Conservation (phyloP, 53 echinoderm and acorn worm genomes). For the Temnopleurus reevesii region DNA sequence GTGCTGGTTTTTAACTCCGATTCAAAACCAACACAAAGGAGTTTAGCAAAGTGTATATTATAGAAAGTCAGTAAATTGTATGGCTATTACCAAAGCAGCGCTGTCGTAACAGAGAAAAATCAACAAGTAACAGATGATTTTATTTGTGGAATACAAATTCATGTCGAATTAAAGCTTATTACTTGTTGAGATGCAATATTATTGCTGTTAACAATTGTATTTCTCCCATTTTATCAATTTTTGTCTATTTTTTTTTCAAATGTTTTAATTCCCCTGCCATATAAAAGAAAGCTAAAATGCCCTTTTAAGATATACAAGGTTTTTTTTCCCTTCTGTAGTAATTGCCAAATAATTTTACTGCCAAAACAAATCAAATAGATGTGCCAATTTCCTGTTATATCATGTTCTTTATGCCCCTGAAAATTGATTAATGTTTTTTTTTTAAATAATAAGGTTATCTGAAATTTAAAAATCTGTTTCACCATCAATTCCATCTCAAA, state of each 20-base stretch:
- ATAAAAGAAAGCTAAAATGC: neutral
- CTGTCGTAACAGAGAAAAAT: slow-evolving; percentile 10
- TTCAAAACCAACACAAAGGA: neutral
- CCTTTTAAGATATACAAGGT: neutral
- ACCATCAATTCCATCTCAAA: no score
- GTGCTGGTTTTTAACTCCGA: neutral
- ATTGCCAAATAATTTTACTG: neutral
- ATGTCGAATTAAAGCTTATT: neutral
- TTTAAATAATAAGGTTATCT: neutral
- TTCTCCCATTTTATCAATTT: neutral
- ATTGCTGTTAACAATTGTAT: neutral
- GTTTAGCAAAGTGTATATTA: slow-evolving; percentile 24
- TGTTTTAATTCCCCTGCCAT: neutral
- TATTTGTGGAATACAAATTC: neutral
- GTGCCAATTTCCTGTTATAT: neutral
- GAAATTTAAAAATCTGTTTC: neutral
- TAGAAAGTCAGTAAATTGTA: slow-evolving; percentile 31
- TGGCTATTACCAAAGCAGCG: slow-evolving; percentile 47
- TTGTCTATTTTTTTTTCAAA: neutral
- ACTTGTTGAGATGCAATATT: neutral
- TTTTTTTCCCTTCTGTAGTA: neutral
- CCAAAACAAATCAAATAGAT: neutral
- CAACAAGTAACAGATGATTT: slow-evolving; percentile 5
- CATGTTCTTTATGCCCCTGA: neutral
- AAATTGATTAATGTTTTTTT: neutral